Evolutionary conservation across 1,140 invertebrate species (phyloP), one percentile per base, ranked within the genome.

Genomic region (Ceratoteleas bidentatus): DNA sequence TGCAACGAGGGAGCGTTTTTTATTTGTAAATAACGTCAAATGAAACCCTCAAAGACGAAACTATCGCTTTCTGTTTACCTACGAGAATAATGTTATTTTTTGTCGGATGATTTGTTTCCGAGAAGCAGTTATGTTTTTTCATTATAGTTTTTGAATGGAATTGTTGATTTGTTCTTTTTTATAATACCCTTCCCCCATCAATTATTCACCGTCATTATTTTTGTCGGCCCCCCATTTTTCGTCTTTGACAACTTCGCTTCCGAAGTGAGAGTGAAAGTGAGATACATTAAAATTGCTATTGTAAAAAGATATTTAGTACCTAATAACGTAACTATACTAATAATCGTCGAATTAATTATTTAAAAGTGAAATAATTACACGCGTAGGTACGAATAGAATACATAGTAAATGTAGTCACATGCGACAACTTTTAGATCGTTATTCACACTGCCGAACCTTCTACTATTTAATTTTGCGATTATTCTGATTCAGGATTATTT

Each of bases 361-460:
- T 88, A 88, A 88, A 86, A 88, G 87, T 85, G 57, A 78, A 60
- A 69, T 87, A 70, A 74, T 78, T 74, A 83, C 69, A 88, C 83
- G 86, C 80, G 84, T 89, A 86, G 84, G 74, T 84, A 88, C 70
- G 86, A 87, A 87, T 89, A 88, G 84, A 87, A 65, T 50, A 60
- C 72, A 87, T 86, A 85, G 87, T 87, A 74, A 89, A 65, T 86
- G 87, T 89, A 90, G 89, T 80, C 85, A 88, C 85, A 84, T 89
- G 87, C 87, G 87, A 88, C 87, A 69, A 78, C 43, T 69, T 86
- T 83, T 88, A 88, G 88, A 87, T 85, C 86, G 87, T 88, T 89
- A 88, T 81, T 89, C 86, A 89, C 89, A 90, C 90, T 91, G 90
- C 90, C 90, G 90, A 91, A 90, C 70, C 84, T 90, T 90, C 85